Percentiles rank a stretch among this genome's conserved stretches.
These are phyloP conservation scores for Mastomys natalensis DNA, from an alignment of 2,113 vertebrate species.

Conservation along the genomic window DNA sequence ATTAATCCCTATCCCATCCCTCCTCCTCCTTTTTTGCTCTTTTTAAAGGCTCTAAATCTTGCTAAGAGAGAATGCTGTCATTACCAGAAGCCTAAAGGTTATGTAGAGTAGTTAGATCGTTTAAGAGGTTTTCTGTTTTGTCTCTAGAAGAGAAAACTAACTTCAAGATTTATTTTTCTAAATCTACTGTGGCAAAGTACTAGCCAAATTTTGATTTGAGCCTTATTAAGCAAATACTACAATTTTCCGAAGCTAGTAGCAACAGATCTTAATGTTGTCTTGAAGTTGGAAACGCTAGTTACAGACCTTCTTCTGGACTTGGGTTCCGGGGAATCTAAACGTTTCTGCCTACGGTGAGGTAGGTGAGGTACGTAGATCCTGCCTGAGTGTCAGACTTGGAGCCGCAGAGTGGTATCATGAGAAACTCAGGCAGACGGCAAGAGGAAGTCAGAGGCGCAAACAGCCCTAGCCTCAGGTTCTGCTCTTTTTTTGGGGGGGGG, in stretches of 20 bases:
- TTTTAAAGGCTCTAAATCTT: not conserved
- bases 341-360: not conserved
- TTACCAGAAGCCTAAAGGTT: conserved; percentile 15
- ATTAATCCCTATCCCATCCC: too few relatives aligned
- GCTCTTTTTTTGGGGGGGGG: not conserved
- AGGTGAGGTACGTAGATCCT: not conserved
- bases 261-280: not conserved
- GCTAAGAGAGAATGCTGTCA: not conserved
- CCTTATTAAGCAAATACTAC: conserved; percentile 11
- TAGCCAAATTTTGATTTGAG: conserved; percentile 16
- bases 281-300: not conserved
- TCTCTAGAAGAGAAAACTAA: conserved; percentile 50
- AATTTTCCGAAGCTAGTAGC: not conserved
- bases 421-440: not conserved
- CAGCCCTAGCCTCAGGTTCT: not conserved
- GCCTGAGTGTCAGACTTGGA: not conserved
- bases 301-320: conserved; percentile 17
- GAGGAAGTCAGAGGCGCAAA: not conserved
- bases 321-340: not conserved
- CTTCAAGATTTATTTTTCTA: conserved; percentile 17
- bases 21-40: not conserved
- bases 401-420: not conserved
- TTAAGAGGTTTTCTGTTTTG: not conserved
- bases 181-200: not conserved
- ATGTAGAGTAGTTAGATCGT: not conserved